These are phyloP conservation scores for Mesoligia furuncula DNA, from an alignment of 2,888 invertebrate species.

Conservation along the genomic window DNA sequence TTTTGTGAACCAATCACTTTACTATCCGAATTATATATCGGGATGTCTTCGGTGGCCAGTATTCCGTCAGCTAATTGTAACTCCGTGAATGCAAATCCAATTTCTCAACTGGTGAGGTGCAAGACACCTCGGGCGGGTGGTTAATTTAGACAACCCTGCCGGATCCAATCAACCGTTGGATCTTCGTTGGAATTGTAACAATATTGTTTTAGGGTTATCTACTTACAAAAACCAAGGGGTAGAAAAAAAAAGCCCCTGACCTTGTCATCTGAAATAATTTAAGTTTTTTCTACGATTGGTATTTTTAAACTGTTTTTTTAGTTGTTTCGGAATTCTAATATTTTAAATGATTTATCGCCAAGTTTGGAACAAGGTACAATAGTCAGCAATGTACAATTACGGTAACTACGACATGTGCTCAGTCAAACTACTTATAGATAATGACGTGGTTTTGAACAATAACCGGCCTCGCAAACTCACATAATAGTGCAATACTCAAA, in stretches of 20 bases:
- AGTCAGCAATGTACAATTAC: neutral
- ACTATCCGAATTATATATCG: slow-evolving; percentile 70
- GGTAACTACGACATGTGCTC: neutral
- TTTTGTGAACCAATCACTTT: slow-evolving; percentile 56
- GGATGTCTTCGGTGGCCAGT: slow-evolving; percentile 62
- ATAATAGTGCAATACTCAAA: slow-evolving; percentile 36
- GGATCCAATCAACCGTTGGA: slow-evolving; percentile 66
- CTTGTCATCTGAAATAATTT: slow-evolving; percentile 35
- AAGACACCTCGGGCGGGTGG: slow-evolving; percentile 64
- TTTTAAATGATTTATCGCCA: neutral
- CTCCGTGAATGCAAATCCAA: slow-evolving; percentile 74
- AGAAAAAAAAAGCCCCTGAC: slow-evolving; percentile 29
- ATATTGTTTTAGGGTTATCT: slow-evolving; percentile 64
- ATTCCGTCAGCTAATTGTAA: slow-evolving; percentile 72
- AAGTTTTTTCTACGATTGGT: slow-evolving; percentile 9
- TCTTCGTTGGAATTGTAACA: slow-evolving; percentile 61
- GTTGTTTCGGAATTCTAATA: neutral
- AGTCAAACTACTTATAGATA: neutral
- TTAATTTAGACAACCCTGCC: slow-evolving; percentile 68
- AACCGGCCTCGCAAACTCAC: neutral
- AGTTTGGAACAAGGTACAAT: neutral
- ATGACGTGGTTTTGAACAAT: slow-evolving; percentile 12
- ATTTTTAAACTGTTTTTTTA: neutral
- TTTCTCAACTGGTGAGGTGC: slow-evolving; percentile 65
- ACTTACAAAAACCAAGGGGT: slow-evolving; percentile 45